Conservation (phyloP, 30 jellyfish, hydroid and myxozoan species). For the Calvadosia cruxmelitensis region DNA sequence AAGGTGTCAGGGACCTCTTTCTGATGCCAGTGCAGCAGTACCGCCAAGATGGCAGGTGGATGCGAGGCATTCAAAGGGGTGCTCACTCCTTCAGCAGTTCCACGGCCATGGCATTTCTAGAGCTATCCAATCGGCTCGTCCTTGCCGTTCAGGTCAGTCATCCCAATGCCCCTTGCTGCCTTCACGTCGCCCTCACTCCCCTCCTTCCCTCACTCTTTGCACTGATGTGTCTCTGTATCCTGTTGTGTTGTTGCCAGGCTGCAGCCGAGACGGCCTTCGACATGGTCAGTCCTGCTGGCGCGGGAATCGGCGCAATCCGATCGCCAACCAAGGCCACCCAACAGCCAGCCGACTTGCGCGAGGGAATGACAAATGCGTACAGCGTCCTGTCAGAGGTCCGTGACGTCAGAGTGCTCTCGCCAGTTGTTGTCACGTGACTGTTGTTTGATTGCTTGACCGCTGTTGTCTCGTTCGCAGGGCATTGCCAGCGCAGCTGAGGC, state of each 20-base stretch:
- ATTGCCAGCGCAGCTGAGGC: slow-evolving; percentile 74
- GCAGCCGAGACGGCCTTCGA: slow-evolving; percentile 97
- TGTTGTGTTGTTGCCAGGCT: slow-evolving; percentile 18
- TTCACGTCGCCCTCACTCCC: too few relatives aligned
- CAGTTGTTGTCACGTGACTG: not conserved
- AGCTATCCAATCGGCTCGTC: slow-evolving; percentile 70
- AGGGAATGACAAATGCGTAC: slow-evolving; percentile 95
- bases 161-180: not conserved
- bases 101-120: slow-evolving; percentile 96
- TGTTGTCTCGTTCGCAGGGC: slow-evolving; percentile 36
- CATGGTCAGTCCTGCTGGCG: slow-evolving; percentile 77
- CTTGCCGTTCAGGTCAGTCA: slow-evolving; percentile 70
- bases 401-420: not conserved
- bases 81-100: slow-evolving; percentile 98
- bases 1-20: slow-evolving; percentile 82
- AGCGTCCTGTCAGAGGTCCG: slow-evolving; percentile 81
- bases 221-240: not conserved
- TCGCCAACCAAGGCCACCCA: slow-evolving; percentile 19
- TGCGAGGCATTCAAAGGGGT: slow-evolving; percentile 93
- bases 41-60: slow-evolving; percentile 92
- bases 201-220: too few relatives aligned
- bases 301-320: slow-evolving; percentile 20
- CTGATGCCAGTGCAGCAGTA: slow-evolving; percentile 98
- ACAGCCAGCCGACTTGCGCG: slow-evolving; percentile 96
- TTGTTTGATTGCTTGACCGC: not conserved